Evolutionary conservation across 2,113 vertebrate genomes (phyloP).

Genomic region (Vulpes lagopus): DNA sequence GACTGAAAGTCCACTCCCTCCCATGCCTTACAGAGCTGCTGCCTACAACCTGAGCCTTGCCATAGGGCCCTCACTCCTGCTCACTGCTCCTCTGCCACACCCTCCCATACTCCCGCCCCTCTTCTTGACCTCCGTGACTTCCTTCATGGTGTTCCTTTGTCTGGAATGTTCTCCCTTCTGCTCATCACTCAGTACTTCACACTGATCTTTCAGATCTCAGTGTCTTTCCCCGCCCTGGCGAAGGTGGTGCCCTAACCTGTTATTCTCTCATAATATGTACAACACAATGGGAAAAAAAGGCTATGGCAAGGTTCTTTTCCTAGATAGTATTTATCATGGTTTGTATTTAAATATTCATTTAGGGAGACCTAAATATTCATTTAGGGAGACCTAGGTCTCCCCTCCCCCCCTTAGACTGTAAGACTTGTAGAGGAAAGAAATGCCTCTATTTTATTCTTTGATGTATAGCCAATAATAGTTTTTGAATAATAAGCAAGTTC

Average conservation of each 20-base stretch:
- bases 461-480: background rate
- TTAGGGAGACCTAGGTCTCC: background rate
- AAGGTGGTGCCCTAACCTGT: background rate
- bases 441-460: background rate
- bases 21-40: background rate
- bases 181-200: background rate
- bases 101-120: background rate
- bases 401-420: background rate
- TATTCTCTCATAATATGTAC: background rate
- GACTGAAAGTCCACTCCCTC: background rate
- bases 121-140: background rate
- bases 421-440: background rate
- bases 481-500: background rate
- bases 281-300: background rate
- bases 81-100: background rate
- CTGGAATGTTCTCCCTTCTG: background rate
- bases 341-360: constrained; percentile 35
- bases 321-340: background rate
- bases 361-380: background rate
- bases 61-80: fast-evolving
- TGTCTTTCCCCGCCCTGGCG: background rate
- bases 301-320: background rate
- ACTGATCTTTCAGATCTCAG: background rate
- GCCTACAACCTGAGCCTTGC: background rate
- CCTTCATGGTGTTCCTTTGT: background rate